Evolutionary conservation across 1,140 invertebrate genomes (phyloP).

Genomic region (Neoseiulus cucumeris): DNA sequence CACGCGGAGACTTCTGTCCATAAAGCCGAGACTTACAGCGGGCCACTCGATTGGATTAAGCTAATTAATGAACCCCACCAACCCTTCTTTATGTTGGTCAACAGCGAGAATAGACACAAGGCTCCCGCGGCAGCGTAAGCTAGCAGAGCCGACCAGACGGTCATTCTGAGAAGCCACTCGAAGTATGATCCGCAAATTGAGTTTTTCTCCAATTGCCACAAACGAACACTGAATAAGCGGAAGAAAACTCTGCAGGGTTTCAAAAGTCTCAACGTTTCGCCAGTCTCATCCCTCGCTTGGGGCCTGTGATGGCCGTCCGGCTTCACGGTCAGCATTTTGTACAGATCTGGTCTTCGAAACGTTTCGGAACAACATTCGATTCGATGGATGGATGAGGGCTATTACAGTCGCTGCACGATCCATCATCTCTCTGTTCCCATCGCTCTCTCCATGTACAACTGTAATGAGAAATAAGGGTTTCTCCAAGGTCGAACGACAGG

Average conservation of each 20-base stretch:
- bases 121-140: neutral
- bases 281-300: neutral
- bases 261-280: neutral
- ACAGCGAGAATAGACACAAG: neutral
- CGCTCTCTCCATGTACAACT: too few species aligned
- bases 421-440: neutral
- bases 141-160: neutral
- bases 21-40: neutral
- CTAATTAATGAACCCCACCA: neutral
- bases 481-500: too few species aligned
- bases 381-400: slow-evolving; percentile 4
- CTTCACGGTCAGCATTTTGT: neutral
- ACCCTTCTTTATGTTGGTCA: neutral
- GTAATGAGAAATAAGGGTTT: too few species aligned
- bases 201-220: neutral
- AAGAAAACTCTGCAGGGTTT: neutral
- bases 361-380: neutral
- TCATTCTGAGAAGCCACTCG: neutral
- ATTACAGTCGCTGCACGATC: neutral
- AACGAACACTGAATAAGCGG: neutral
- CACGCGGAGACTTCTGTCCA: neutral
- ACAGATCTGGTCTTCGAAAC: neutral
- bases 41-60: neutral
- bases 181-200: neutral
- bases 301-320: neutral